Evolutionary conservation across 64 coral and sea anemone species (phyloP).

Genomic region (Pachyseris speciosa): DNA sequence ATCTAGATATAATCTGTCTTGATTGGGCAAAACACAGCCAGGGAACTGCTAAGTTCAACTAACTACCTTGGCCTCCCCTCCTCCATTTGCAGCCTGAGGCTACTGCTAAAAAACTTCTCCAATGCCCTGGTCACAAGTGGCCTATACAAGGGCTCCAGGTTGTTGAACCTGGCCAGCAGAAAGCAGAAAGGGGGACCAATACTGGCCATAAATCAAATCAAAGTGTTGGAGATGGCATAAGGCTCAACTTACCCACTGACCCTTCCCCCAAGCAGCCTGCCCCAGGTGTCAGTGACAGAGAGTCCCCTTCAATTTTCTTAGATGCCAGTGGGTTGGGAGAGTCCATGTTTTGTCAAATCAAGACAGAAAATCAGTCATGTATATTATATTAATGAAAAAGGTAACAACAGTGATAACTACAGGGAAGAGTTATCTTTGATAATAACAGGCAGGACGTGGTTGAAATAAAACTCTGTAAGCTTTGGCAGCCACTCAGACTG

Average conservation of each 20-base stretch:
- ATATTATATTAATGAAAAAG: neutral
- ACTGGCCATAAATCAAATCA: neutral
- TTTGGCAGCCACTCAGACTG: constrained; percentile 81
- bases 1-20: neutral
- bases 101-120: neutral
- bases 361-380: neutral
- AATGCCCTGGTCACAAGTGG: neutral
- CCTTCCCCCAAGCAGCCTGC: no score
- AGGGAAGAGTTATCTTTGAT: constrained; percentile 59
- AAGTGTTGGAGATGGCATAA: neutral
- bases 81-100: neutral
- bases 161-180: neutral
- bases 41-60: constrained; percentile 2
- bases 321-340: neutral
- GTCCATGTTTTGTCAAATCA: neutral
- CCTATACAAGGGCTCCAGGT: neutral
- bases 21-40: neutral
- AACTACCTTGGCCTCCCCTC: neutral
- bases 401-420: constrained; percentile 32
- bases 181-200: neutral
- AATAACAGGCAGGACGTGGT: constrained; percentile 59
- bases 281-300: neutral
- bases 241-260: neutral
- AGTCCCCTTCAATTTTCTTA: neutral
- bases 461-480: constrained; percentile 82